Base-by-base conservation (phyloP, 2,797 vertebrate species). In the Sebastes oblongus region DNA sequence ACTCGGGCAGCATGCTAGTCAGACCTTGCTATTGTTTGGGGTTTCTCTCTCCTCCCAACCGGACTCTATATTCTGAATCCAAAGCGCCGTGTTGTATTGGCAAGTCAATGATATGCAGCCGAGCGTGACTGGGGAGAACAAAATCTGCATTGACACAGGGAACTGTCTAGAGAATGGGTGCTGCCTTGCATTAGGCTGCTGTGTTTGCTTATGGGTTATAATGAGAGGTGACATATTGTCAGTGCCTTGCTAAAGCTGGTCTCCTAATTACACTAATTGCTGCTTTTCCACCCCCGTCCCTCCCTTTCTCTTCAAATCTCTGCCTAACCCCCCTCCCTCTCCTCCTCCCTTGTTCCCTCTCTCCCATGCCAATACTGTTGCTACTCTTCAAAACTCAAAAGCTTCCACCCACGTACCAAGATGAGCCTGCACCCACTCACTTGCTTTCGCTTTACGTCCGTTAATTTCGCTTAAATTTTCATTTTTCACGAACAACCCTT, bases 181-280 rank as follows among this genome's bases (percentile, higher is more conserved):
- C 88, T 93, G 91, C 87, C 82, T 93, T 87, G 86, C 92, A 92
- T 95, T 93, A 93, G 90, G 67, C 87, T 82, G 80, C 89, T 60
- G 72, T 89, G 90, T 95, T 95, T 94, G 89, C 91, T 91, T 94
- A 94, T 86, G 89, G 90, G 70, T 91, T 85, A 86, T 95, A 96
- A 96, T 94, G 93, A 95, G 93, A 95, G 91, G 93, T 95, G 95
- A 95, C 95, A 86, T 95, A 95, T 95, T 94, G 94, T 94, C 94
- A 94, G 91, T 91, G 94, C 86, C 91, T 92, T 83, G 89, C 93
- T 93, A 94, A 95, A 94, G 90, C 89, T 82, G 88, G 84, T 91
- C 89, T 91, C 89, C 90, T 95, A 95, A 96, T 96, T 96, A 95
- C 89, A 88, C 88, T 95, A 96, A 96, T 95, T 95, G 93, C 84